phyloP scores from a whole-genome alignment of 2,113 vertebrate species.

The Lynx canadensis region DNA sequence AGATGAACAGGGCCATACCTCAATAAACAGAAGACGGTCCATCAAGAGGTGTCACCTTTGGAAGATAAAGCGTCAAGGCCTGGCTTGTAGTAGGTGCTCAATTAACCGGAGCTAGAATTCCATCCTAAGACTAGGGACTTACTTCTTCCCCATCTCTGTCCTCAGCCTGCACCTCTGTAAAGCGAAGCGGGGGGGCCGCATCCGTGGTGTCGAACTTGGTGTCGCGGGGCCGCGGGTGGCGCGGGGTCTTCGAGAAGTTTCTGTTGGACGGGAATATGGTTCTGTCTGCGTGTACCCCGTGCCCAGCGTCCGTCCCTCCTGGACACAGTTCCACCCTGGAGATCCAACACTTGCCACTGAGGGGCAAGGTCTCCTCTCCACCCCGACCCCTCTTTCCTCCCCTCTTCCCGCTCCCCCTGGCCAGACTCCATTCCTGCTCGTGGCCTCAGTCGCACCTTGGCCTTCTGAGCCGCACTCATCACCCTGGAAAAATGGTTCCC shows the following conservation, averaged over 20 bases:
- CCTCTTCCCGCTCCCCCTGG: no score
- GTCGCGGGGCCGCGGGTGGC: not conserved
- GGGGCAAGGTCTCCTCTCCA: not conserved
- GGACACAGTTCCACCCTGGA: not conserved
- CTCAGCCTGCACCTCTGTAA: not conserved
- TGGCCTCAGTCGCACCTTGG: not conserved
- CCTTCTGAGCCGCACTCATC: not conserved
- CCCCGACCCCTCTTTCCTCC: not conserved
- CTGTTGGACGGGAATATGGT: not conserved
- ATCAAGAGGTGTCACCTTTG: no score
- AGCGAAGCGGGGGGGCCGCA: not conserved
- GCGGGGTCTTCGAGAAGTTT: not conserved
- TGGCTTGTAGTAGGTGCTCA: no score
- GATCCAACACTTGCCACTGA: not conserved
- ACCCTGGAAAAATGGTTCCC: not conserved
- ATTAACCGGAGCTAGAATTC: not conserved
- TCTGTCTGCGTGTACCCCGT: rapidly evolving
- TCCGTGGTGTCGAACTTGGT: not conserved
- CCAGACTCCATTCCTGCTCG: not conserved
- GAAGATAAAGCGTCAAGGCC: not conserved
- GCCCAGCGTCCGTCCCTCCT: not conserved
- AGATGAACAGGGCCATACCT: not conserved
- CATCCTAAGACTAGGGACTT: rapidly evolving
- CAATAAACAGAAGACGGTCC: not conserved
- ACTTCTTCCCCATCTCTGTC: not conserved